These are phyloP conservation scores for Phoenicopterus ruber DNA, from an alignment of 2,113 vertebrate genomes.

Conservation along the genomic window DNA sequence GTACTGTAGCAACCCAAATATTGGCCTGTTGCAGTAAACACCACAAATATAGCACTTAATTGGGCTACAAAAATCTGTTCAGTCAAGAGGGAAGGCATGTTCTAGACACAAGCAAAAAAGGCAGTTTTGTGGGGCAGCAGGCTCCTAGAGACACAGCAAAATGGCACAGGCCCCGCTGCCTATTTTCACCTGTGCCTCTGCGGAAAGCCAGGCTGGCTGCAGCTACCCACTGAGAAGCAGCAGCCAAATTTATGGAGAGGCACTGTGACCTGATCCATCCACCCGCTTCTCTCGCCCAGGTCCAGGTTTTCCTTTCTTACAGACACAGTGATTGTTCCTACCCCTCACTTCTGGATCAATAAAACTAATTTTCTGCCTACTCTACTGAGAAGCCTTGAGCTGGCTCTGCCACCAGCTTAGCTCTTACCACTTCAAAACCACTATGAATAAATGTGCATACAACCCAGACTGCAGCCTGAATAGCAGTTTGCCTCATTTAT, in stretches of 20 bases:
- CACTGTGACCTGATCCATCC: neutral
- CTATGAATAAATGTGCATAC: neutral
- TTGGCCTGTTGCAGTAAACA: neutral
- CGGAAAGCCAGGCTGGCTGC: neutral
- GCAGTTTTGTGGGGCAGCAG: neutral
- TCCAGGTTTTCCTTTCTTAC: neutral
- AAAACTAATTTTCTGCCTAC: slow-evolving; percentile 9
- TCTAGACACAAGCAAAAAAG: neutral
- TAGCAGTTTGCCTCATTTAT: neutral
- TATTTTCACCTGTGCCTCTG: neutral
- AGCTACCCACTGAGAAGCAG: neutral
- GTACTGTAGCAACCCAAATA: neutral
- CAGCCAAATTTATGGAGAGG: neutral
- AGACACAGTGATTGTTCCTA: neutral
- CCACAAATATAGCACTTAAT: neutral
- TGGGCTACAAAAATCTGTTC: neutral
- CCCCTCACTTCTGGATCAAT: neutral
- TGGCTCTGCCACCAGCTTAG: neutral
- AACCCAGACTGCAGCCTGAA: neutral
- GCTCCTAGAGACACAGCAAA: neutral
- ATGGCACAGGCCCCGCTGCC: neutral
- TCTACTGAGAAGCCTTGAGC: neutral
- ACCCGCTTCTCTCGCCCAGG: neutral
- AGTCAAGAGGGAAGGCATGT: neutral
- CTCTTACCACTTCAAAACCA: neutral